Conservation (phyloP, 2,113 vertebrate species). For the Solea solea region DNA sequence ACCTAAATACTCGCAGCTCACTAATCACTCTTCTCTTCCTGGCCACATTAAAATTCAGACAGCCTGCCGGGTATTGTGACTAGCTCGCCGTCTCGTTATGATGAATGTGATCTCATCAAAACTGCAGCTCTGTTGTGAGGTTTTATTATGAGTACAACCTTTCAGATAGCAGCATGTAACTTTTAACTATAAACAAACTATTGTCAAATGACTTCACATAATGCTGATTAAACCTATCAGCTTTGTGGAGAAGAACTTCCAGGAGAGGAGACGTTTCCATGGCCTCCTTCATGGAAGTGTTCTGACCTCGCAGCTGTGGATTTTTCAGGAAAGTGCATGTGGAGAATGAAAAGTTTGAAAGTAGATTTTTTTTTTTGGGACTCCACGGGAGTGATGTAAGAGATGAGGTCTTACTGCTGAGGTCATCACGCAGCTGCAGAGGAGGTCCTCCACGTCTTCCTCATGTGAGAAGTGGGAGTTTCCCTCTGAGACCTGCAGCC, state of each 20-base stretch:
- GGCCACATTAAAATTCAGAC: slow-evolving; percentile 16
- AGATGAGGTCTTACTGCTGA: slow-evolving; percentile 47
- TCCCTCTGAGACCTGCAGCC: slow-evolving; percentile 34
- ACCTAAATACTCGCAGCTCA: slow-evolving; percentile 43
- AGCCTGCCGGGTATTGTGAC: slow-evolving; percentile 20
- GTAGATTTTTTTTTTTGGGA: slow-evolving; percentile 46
- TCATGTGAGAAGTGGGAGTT: slow-evolving; percentile 4
- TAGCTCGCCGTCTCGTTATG: neutral
- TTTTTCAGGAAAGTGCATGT: neutral
- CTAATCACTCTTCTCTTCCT: slow-evolving; percentile 55
- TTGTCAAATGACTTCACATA: too few relatives aligned
- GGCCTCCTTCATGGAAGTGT: neutral
- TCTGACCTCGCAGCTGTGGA: neutral
- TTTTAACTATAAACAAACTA: too few relatives aligned
- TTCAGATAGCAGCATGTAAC: neutral
- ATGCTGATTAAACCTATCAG: too few relatives aligned
- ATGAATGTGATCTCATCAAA: slow-evolving; percentile 12
- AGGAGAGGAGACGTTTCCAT: neutral
- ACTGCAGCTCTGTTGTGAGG: neutral
- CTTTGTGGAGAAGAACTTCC: too few relatives aligned
- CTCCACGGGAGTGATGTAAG: slow-evolving; percentile 55
- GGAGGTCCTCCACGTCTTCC: slow-evolving; percentile 29
- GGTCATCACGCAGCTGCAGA: slow-evolving; percentile 44
- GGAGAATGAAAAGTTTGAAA: slow-evolving; percentile 15
- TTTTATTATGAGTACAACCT: slow-evolving; percentile 33